These are phyloP conservation scores for Gasteruption jaculator DNA, from an alignment of 2,888 invertebrate species.

Conservation along the genomic window DNA sequence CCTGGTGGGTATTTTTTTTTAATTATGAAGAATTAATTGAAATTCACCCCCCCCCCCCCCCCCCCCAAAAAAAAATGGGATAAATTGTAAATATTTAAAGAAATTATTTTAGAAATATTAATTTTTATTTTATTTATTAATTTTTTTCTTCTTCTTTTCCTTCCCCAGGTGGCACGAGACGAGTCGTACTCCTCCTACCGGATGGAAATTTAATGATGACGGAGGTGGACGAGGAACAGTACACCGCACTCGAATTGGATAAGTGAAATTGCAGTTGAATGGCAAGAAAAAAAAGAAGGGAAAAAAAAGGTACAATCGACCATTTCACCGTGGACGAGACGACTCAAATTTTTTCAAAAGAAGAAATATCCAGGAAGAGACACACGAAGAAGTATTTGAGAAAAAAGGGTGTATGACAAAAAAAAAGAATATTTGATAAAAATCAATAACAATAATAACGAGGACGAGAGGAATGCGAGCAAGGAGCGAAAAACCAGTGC, in stretches of 20 bases:
- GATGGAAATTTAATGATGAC: constrained; percentile 86
- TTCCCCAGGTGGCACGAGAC: constrained; percentile 79
- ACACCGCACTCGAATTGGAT: constrained; percentile 63
- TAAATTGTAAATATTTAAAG: background rate
- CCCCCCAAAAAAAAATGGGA: background rate
- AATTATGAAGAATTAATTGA: background rate
- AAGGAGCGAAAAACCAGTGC: no score
- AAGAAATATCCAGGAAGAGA: constrained; percentile 5
- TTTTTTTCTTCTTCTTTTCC: no score
- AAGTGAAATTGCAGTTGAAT: constrained; percentile 47
- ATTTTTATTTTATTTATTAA: background rate
- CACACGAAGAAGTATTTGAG: constrained; percentile 11
- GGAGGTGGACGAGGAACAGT: constrained; percentile 82
- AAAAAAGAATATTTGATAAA: no score
- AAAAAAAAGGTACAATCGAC: background rate
- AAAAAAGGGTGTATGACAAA: no score
- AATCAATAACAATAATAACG: no score
- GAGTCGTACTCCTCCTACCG: constrained; percentile 77
- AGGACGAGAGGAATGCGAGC: no score
- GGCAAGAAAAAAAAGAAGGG: constrained; percentile 8
- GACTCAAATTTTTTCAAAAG: constrained; percentile 10
- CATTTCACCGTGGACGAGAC: constrained; percentile 6
- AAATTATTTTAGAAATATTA: background rate
- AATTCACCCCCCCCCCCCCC: no score
- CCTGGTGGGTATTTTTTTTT: no score